phyloP scores from a whole-genome alignment of 2,888 invertebrate genomes.

The Ornithoptera alexandrae region DNA sequence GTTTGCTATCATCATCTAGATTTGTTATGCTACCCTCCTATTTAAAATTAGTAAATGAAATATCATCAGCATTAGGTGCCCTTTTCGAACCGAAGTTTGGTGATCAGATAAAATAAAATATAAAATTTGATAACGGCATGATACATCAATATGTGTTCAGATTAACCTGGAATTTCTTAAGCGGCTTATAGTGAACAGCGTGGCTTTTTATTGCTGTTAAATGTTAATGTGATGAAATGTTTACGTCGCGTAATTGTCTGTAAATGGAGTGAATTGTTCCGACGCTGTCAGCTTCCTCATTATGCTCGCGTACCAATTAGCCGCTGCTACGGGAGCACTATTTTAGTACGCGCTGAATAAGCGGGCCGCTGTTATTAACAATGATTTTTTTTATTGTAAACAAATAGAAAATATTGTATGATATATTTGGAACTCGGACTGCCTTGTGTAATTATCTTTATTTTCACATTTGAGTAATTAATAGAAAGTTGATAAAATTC shows the following conservation, averaged over 20 bases:
- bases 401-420: neutral
- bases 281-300: constrained; percentile 77
- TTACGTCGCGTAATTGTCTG: constrained; percentile 67
- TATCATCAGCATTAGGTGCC: neutral
- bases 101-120: too few species aligned
- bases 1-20: too few species aligned
- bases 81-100: too few species aligned
- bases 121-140: neutral
- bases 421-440: neutral
- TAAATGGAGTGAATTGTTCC: constrained; percentile 75
- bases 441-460: too few species aligned
- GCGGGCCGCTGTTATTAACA: constrained; percentile 35
- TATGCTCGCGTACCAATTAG: constrained; percentile 70
- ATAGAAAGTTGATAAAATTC: neutral
- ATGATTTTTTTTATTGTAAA: constrained; percentile 17
- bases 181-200: neutral
- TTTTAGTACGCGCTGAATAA: constrained; percentile 60
- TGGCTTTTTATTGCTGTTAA: neutral
- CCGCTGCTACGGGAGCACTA: constrained; percentile 47
- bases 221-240: constrained; percentile 55
- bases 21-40: neutral
- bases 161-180: neutral
- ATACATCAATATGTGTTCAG: neutral
- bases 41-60: neutral
- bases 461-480: too few species aligned